Conservation (phyloP, 2,797 vertebrate genomes). For the Lateolabrax maculatus region DNA sequence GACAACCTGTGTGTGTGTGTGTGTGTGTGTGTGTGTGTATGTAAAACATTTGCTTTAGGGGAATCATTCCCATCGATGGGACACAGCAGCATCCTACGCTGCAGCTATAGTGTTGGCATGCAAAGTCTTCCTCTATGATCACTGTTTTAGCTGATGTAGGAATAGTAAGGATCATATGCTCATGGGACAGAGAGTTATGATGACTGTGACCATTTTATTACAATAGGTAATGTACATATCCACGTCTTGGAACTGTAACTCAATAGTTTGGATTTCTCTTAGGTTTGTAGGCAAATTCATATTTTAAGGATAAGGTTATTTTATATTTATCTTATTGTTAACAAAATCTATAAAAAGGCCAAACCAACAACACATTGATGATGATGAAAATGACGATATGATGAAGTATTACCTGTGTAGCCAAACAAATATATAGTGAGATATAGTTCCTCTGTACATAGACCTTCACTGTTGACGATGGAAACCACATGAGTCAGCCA, state of each 20-base stretch:
- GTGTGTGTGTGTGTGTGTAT: conserved; percentile 21
- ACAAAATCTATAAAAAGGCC: neutral
- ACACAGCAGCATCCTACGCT: conserved; percentile 29
- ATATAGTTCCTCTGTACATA: neutral
- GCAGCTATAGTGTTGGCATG: conserved; percentile 17
- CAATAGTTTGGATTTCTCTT: neutral
- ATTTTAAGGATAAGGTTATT: neutral
- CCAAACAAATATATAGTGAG: neutral
- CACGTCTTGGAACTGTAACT: neutral
- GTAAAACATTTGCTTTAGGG: conserved; percentile 22
- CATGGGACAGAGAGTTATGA: neutral
- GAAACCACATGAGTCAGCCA: conserved; percentile 9
- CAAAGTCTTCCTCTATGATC: conserved; percentile 6
- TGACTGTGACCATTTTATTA: neutral
- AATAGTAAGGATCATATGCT: neutral
- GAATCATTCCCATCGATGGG: conserved; percentile 32
- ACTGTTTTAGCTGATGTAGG: conserved; percentile 1
- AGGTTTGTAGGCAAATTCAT: neutral
- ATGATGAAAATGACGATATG: neutral
- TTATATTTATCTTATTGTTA: conserved; percentile 12
- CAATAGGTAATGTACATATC: neutral
- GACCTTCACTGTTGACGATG: neutral
- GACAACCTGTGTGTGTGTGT: conserved; percentile 65
- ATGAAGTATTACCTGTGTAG: neutral
- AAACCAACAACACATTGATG: neutral